Conservation (phyloP, 1,140 invertebrate genomes). For the Ganaspis sp. region DNA sequence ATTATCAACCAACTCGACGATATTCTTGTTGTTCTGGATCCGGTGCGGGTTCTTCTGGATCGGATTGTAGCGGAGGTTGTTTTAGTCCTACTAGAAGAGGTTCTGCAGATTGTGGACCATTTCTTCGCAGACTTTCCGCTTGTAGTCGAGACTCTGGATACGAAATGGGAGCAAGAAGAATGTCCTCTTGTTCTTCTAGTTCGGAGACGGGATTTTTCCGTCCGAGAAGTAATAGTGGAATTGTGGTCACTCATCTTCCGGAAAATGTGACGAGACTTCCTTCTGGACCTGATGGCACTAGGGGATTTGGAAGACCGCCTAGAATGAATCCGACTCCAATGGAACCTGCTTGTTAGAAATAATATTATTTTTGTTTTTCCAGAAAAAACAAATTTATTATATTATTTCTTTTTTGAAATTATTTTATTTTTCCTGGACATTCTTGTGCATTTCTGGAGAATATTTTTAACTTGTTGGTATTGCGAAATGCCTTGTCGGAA, state of each 20-base stretch:
- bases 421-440: too few species aligned
- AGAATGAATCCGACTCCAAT: constrained; percentile 51
- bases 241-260: constrained; percentile 74
- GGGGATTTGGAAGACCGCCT: constrained; percentile 80
- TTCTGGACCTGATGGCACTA: constrained; percentile 88
- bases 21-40: constrained; percentile 69
- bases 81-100: constrained; percentile 63
- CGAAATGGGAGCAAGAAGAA: constrained; percentile 62
- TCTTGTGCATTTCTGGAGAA: too few species aligned
- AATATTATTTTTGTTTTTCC: not conserved
- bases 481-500: too few species aligned
- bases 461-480: not conserved
- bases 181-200: constrained; percentile 67
- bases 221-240: constrained; percentile 77
- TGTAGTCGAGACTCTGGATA: constrained; percentile 75
- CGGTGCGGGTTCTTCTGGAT: constrained; percentile 53
- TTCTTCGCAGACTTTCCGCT: constrained; percentile 76
- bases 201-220: constrained; percentile 65
- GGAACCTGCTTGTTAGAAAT: constrained; percentile 41
- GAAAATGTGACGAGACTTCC: constrained; percentile 87
- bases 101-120: constrained; percentile 68
- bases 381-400: not conserved
- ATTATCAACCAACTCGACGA: constrained; percentile 65
- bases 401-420: too few species aligned
- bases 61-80: constrained; percentile 54